Conservation (phyloP, 2,113 vertebrate genomes). For the Nibea coibor region DNA sequence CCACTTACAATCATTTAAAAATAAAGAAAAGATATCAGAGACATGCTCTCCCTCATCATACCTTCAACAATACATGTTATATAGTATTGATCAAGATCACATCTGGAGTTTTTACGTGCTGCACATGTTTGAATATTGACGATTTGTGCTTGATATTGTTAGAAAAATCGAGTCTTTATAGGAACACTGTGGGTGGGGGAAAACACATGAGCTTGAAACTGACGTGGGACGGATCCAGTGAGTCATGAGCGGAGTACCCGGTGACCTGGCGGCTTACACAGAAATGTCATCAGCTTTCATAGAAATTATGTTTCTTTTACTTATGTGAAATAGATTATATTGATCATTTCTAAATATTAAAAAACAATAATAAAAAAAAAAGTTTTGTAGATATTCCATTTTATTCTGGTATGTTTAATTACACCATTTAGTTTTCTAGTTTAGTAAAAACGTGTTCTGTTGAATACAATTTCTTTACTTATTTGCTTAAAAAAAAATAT, state of each 20-base stretch:
- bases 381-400: not conserved
- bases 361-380: too few species aligned
- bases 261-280: not conserved
- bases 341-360: not conserved
- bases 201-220: slow-evolving; percentile 13
- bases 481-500: not conserved
- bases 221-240: slow-evolving; percentile 23
- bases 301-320: not conserved
- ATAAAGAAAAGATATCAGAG: not conserved
- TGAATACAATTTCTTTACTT: not conserved
- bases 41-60: too few species aligned
- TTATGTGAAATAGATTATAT: too few species aligned
- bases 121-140: not conserved
- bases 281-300: not conserved
- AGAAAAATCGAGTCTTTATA: not conserved
- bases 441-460: not conserved
- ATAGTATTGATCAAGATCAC: too few species aligned
- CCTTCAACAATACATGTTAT: too few species aligned
- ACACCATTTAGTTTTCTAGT: not conserved
- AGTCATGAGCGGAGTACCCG: slow-evolving; percentile 11
- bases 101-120: not conserved
- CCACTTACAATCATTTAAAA: not conserved
- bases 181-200: slow-evolving; percentile 52
- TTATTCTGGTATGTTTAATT: not conserved
- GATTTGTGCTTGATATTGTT: not conserved